phyloP scores from a whole-genome alignment of 2,797 vertebrate genomes.

The Betta splendens region DNA sequence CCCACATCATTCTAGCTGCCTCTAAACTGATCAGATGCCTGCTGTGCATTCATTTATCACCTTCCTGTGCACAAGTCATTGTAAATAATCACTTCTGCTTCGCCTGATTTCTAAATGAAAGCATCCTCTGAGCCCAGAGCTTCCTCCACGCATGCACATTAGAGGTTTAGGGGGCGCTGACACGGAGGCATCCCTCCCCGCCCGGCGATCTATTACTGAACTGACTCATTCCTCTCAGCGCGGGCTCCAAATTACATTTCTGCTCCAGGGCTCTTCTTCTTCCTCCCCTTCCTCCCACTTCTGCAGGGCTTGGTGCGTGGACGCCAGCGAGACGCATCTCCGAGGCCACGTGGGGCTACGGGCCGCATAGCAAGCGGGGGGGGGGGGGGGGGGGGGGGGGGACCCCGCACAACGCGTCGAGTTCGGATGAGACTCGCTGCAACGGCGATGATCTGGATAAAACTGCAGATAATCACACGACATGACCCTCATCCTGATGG shows the following conservation, averaged over 20 bases:
- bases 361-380: slow-evolving; percentile 45
- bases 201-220: slow-evolving; percentile 54
- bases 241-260: slow-evolving; percentile 65
- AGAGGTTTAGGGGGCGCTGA: slow-evolving; percentile 8
- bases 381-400: slow-evolving; percentile 60
- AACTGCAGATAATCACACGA: slow-evolving; percentile 14
- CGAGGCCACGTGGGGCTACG: slow-evolving; percentile 34
- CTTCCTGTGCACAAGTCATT: slow-evolving; percentile 9
- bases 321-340: slow-evolving; percentile 37
- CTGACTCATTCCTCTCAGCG: slow-evolving; percentile 51
- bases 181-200: slow-evolving; percentile 29
- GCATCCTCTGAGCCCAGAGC: slow-evolving; percentile 28
- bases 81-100: neutral
- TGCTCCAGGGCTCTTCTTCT: slow-evolving; percentile 30
- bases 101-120: slow-evolving; percentile 4
- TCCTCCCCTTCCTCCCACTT: slow-evolving; percentile 27
- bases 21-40: slow-evolving; percentile 34
- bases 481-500: too few relatives aligned
- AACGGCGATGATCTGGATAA: slow-evolving; percentile 41
- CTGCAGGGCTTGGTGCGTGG: slow-evolving; percentile 23
- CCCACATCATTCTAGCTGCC: neutral
- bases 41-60: slow-evolving; percentile 20
- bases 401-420: slow-evolving; percentile 48
- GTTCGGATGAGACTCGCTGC: slow-evolving; percentile 38
- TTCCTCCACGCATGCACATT: slow-evolving; percentile 24